Percentiles rank a stretch among this genome's conserved stretches.
phyloP scores from a whole-genome alignment of 2,113 vertebrate genomes.

The Mionectes macconnelli region DNA sequence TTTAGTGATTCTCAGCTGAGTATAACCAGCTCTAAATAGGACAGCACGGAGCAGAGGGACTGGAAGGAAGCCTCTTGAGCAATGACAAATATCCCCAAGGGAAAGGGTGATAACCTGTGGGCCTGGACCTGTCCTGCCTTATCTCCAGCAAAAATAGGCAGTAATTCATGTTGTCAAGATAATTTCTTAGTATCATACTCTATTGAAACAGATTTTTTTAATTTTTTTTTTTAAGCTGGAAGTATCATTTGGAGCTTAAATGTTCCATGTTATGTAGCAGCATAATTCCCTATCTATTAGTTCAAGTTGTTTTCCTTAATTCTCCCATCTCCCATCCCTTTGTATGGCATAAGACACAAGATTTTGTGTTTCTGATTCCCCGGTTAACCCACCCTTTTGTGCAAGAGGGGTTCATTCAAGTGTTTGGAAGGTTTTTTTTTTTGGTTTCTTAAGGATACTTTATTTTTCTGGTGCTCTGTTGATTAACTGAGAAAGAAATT shows the following conservation, averaged over 20 bases:
- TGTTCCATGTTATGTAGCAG: background rate
- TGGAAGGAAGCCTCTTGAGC: background rate
- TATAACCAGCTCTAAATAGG: background rate
- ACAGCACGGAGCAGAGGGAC: background rate
- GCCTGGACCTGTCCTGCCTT: background rate
- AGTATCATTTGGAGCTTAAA: background rate
- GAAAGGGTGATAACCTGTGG: background rate
- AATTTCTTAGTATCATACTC: background rate
- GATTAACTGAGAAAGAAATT: background rate
- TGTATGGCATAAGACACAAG: background rate
- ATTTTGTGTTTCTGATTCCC: background rate
- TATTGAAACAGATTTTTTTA: background rate
- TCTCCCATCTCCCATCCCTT: background rate
- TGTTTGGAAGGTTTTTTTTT: background rate
- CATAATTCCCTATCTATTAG: background rate
- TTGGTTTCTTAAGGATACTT: background rate
- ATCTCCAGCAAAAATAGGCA: background rate
- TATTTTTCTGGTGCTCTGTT: background rate
- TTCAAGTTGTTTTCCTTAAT: background rate
- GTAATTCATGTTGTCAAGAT: background rate
- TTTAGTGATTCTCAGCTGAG: background rate
- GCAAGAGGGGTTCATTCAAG: background rate
- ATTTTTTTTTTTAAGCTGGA: background rate
- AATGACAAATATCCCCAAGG: background rate
- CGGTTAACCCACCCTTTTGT: background rate